Evolutionary conservation across 2,888 invertebrate species (phyloP).

Genomic region (Caenorhabditis sp.): DNA sequence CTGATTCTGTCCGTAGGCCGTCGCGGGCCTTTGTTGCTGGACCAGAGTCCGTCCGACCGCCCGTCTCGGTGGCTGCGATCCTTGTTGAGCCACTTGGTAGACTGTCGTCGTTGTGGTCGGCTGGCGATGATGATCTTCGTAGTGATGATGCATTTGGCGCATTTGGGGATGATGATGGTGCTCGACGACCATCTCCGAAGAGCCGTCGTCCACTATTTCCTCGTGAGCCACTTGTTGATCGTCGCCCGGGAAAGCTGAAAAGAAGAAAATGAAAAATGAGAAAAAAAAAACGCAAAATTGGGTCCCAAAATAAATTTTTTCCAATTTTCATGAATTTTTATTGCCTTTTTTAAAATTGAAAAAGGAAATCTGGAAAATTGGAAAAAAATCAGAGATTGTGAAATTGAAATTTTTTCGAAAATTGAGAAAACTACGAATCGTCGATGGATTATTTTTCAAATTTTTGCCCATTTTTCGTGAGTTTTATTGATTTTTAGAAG

Average conservation of each 20-base stretch:
- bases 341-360: no score
- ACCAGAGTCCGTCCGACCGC: conserved; percentile 19
- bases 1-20: conserved; percentile 5
- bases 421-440: no score
- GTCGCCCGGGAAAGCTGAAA: conserved; percentile 29
- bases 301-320: no score
- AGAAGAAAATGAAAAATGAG: no score
- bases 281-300: no score
- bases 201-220: conserved; percentile 61
- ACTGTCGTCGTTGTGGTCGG: neutral
- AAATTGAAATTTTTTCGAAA: no score
- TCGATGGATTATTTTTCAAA: no score
- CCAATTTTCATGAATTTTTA: no score
- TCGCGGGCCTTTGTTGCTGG: neutral
- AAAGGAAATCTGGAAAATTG: no score
- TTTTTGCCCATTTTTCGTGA: no score
- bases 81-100: conserved; percentile 2
- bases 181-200: conserved; percentile 38
- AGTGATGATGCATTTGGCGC: conserved; percentile 13
- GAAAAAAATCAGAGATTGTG: no score
- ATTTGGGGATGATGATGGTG: conserved; percentile 38
- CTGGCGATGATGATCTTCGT: neutral
- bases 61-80: conserved; percentile 20
- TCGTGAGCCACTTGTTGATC: conserved; percentile 60
- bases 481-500: no score